phyloP scores from a whole-genome alignment of 92 coral and sea anemone species.

The Epizoanthus stellaris region DNA sequence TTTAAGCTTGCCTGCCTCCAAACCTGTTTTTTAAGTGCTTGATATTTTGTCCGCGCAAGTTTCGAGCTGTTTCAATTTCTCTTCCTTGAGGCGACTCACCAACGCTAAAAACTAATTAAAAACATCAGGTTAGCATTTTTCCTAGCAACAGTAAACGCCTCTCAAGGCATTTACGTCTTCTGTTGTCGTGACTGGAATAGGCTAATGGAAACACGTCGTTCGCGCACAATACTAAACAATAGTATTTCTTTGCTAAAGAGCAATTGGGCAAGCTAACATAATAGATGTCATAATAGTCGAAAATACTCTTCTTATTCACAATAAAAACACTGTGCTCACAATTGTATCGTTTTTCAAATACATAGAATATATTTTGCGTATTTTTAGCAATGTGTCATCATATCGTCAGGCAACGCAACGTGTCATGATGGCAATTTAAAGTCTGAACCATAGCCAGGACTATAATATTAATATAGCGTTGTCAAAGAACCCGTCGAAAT shows the following conservation, averaged over 20 bases:
- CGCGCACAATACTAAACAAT: constrained; percentile 27
- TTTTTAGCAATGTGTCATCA: background rate
- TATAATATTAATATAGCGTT: too few relatives aligned
- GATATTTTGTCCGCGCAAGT: background rate
- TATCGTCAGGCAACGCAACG: background rate
- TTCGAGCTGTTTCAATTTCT: constrained; percentile 74
- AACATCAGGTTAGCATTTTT: background rate
- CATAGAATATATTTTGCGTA: background rate
- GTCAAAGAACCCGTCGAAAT: background rate
- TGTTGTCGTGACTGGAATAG: constrained; percentile 25
- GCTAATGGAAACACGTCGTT: constrained; percentile 17
- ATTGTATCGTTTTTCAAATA: background rate
- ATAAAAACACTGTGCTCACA: background rate
- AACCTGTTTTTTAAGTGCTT: too few relatives aligned
- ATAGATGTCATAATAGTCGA: background rate
- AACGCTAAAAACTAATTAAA: constrained; percentile 73
- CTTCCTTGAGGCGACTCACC: constrained; percentile 81
- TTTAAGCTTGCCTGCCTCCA: too few relatives aligned
- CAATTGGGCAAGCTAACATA: background rate
- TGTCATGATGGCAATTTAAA: too few relatives aligned
- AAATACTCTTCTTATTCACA: background rate
- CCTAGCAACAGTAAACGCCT: constrained; percentile 38
- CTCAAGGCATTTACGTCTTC: constrained; percentile 1
- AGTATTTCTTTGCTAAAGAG: constrained; percentile 5
- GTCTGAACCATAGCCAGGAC: background rate